A percentile compares a stretch with the other conserved stretches of the same genome.
These are phyloP conservation scores for Sylvietta virens DNA, from an alignment of 2,113 vertebrate genomes.

Conservation along the genomic window DNA sequence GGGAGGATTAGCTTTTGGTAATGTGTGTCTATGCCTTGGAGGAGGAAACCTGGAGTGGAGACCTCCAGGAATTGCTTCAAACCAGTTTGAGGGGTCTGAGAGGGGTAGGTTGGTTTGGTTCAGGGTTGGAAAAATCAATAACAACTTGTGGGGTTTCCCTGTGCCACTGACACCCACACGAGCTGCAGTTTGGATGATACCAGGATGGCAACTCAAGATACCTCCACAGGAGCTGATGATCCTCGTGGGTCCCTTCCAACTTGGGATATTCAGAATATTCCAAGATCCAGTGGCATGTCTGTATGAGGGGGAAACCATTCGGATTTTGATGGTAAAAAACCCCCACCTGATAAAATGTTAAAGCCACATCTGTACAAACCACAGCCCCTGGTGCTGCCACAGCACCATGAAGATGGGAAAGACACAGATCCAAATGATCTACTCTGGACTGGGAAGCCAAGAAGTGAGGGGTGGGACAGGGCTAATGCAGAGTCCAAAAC, in stretches of 20 bases:
- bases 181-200: background rate
- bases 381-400: background rate
- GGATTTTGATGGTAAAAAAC: background rate
- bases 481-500: background rate
- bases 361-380: background rate
- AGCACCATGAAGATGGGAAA: background rate
- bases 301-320: background rate
- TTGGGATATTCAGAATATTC: background rate
- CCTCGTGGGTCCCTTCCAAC: background rate
- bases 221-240: background rate
- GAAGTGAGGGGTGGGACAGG: background rate
- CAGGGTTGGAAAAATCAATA: background rate
- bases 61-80: background rate
- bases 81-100: background rate
- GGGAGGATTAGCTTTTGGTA: background rate
- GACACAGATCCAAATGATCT: accelerated
- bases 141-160: background rate
- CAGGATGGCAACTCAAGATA: accelerated
- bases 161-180: background rate
- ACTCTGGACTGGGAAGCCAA: background rate
- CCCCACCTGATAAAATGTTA: background rate
- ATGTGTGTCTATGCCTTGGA: background rate
- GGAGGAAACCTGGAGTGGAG: background rate
- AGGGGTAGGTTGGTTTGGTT: background rate
- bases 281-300: background rate